These are phyloP conservation scores for Turnix velox DNA, from an alignment of 2,113 vertebrate genomes.

Conservation along the genomic window DNA sequence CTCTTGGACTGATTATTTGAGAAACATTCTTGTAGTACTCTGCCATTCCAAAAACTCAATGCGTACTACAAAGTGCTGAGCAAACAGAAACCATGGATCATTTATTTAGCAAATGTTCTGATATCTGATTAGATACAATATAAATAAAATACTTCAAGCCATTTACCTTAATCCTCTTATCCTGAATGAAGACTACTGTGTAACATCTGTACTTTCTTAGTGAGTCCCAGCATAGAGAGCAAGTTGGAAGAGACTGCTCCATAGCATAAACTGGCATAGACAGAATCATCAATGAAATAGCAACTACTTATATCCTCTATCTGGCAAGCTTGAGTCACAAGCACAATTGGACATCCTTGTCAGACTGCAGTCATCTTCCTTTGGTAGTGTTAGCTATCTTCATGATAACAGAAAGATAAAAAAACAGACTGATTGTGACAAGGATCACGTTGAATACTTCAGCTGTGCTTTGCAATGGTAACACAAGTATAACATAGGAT, in stretches of 20 bases:
- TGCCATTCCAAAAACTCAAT: not conserved
- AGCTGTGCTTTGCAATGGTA: not conserved
- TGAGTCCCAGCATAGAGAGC: not conserved
- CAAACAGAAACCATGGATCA: not conserved
- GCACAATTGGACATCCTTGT: not conserved
- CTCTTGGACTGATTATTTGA: not conserved
- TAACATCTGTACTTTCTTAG: not conserved
- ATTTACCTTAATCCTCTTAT: not conserved
- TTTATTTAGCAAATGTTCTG: not conserved
- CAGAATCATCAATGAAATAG: not conserved
- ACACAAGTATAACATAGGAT: not conserved
- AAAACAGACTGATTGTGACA: not conserved
- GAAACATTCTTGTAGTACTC: not conserved
- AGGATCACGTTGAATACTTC: not conserved
- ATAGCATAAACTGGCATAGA: not conserved
- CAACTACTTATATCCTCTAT: not conserved
- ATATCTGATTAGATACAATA: not conserved
- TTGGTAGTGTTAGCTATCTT: not conserved
- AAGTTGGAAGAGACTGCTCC: not conserved
- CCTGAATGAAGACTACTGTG: not conserved
- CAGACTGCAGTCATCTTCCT: not conserved
- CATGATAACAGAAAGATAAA: not conserved
- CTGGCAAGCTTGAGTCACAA: not conserved
- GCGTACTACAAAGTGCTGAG: not conserved
- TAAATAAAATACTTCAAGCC: not conserved